These are phyloP conservation scores for Philopedon plagiatum DNA, from an alignment of 2,888 invertebrate genomes.

Conservation along the genomic window DNA sequence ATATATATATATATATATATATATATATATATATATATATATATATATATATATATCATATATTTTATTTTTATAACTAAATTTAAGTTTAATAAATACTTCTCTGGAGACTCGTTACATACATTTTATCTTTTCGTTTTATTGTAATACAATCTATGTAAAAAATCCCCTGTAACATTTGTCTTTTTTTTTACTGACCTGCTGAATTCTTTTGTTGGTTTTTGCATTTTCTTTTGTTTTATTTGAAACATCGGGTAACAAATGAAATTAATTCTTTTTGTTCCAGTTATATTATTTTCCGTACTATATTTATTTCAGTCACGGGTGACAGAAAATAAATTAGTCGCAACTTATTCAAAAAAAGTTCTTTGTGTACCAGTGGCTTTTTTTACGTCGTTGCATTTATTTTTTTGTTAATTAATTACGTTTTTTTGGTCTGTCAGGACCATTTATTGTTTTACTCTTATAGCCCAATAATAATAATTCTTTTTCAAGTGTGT, in stretches of 20 bases:
- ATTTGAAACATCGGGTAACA: constrained; percentile 20
- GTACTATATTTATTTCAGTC: constrained; percentile 28
- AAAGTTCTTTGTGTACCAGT: constrained; percentile 8
- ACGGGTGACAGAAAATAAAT: constrained; percentile 26
- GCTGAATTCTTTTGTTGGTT: constrained; percentile 23
- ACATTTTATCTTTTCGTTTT: background rate
- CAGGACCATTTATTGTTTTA: too few species aligned
- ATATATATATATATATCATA: too few species aligned
- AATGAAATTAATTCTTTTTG: constrained; percentile 26
- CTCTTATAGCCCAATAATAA: too few species aligned
- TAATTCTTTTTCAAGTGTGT: too few species aligned
- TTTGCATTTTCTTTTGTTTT: constrained; percentile 9
- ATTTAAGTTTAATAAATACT: too few species aligned
- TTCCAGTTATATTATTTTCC: constrained; percentile 23
- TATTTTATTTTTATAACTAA: too few species aligned
- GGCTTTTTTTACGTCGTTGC: background rate
- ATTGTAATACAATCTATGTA: constrained; percentile 9
- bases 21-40: too few species aligned
- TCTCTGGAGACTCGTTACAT: too few species aligned
- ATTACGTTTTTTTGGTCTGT: too few species aligned
- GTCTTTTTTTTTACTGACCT: background rate
- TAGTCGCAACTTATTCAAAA: constrained; percentile 8
- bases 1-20: too few species aligned
- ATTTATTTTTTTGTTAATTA: background rate
- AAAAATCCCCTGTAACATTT: background rate